Evolutionary conservation across 2,113 vertebrate genomes (phyloP).

Genomic region (Percina caprodes): DNA sequence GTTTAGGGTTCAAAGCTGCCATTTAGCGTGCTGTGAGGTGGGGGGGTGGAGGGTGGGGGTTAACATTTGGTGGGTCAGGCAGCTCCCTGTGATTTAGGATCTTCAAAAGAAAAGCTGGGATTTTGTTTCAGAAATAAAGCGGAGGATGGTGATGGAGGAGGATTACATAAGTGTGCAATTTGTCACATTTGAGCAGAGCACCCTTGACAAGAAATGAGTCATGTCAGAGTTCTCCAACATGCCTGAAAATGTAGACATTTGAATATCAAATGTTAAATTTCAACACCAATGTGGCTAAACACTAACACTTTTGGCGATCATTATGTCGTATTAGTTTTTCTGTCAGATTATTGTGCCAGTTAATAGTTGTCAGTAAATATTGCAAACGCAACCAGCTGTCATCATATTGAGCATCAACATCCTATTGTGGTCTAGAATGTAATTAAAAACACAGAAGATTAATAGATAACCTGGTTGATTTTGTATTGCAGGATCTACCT

Average conservation of each 20-base stretch:
- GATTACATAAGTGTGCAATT: not conserved
- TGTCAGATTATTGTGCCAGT: not conserved
- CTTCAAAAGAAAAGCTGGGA: constrained; percentile 37
- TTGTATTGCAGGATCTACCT: not conserved
- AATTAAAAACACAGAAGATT: not conserved
- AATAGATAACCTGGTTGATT: not conserved
- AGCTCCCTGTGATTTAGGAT: constrained; percentile 23
- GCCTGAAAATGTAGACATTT: not conserved
- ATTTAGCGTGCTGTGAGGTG: constrained; percentile 26
- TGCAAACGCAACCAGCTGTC: not conserved
- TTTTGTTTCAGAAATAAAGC: constrained; percentile 1
- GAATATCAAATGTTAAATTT: not conserved
- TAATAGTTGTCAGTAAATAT: not conserved
- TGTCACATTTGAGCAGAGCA: not conserved
- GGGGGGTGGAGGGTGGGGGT: not conserved
- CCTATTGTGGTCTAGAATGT: not conserved
- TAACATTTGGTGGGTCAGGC: constrained; percentile 25
- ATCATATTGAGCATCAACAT: not conserved
- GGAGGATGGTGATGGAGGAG: not conserved
- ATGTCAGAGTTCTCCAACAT: not conserved
- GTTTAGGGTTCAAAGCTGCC: constrained; percentile 52
- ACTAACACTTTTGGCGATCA: not conserved
- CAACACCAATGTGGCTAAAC: not conserved
- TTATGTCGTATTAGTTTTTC: rapidly evolving
- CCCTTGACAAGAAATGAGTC: too few relatives aligned